These are phyloP conservation scores for Drosophila willistoni DNA, from an alignment of 1,140 invertebrate genomes.

Conservation along the genomic window DNA sequence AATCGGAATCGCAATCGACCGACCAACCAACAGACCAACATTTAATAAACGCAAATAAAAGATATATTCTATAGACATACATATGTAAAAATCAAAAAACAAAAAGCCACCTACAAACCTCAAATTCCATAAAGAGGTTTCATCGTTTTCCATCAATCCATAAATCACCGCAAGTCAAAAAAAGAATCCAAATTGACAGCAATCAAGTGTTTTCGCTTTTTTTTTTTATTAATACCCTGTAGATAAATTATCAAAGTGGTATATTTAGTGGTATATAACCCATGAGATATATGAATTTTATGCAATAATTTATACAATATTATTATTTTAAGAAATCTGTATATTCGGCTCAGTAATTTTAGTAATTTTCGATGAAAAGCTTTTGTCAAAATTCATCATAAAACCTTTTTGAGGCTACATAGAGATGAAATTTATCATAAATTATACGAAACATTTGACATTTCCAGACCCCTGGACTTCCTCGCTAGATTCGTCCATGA, in stretches of 20 bases:
- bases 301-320: too few species aligned
- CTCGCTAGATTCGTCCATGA: too few species aligned
- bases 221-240: neutral
- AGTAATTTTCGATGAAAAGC: too few species aligned
- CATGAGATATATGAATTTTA: too few species aligned
- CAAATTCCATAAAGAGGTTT: slow-evolving; percentile 39
- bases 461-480: too few species aligned
- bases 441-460: too few species aligned
- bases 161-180: slow-evolving; percentile 38
- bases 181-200: slow-evolving; percentile 26
- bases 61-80: slow-evolving; percentile 26
- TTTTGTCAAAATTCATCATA: too few species aligned
- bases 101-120: slow-evolving; percentile 45
- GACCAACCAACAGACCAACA: slow-evolving; percentile 5
- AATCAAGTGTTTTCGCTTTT: slow-evolving; percentile 15
- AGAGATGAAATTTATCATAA: too few species aligned
- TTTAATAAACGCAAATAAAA: slow-evolving; percentile 11
- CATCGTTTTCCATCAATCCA: slow-evolving; percentile 16
- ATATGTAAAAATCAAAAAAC: slow-evolving; percentile 20
- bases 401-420: too few species aligned
- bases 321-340: too few species aligned
- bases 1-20: neutral
- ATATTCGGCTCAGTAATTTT: too few species aligned
- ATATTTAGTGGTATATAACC: too few species aligned
- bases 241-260: neutral